These are phyloP conservation scores for Dendronephthya gigantea DNA, from an alignment of 64 coral and sea anemone genomes.

Conservation along the genomic window DNA sequence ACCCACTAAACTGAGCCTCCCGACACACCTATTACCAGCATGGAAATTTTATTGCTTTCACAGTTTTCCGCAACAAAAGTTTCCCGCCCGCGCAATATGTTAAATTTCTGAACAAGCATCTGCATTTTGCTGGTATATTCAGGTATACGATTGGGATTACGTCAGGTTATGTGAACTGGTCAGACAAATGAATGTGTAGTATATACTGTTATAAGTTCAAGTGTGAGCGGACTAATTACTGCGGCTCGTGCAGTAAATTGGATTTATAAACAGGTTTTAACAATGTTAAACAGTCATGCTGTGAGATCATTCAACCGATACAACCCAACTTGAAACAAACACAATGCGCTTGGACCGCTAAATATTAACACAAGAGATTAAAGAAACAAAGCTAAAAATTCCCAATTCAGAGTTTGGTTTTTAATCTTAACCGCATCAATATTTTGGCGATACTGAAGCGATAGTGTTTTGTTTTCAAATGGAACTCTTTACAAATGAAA, in stretches of 20 bases:
- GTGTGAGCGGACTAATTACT: not conserved
- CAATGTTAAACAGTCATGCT: conserved; percentile 25
- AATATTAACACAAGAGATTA: not conserved
- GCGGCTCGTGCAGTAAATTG: not conserved
- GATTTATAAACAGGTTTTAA: conserved; percentile 1
- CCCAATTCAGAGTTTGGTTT: not conserved
- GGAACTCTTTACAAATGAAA: too few species aligned
- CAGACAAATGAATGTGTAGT: not conserved
- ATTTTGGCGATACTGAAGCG: not conserved
- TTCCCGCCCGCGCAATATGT: not conserved
- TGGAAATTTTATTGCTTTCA: not conserved
- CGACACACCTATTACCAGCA: not conserved
- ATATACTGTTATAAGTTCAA: not conserved
- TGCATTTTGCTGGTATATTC: too few species aligned
- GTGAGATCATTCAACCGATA: not conserved
- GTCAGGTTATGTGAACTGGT: not conserved
- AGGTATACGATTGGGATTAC: too few species aligned
- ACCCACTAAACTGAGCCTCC: not conserved
- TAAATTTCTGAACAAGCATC: not conserved
- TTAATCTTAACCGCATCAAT: not conserved
- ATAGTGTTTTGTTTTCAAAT: too few species aligned
- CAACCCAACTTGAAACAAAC: not conserved
- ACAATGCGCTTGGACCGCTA: not conserved
- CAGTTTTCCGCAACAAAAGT: not conserved
- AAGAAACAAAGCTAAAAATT: conserved; percentile 1